Evolutionary conservation across 2,113 vertebrate species (phyloP).

Genomic region (Dasypus novemcinctus): DNA sequence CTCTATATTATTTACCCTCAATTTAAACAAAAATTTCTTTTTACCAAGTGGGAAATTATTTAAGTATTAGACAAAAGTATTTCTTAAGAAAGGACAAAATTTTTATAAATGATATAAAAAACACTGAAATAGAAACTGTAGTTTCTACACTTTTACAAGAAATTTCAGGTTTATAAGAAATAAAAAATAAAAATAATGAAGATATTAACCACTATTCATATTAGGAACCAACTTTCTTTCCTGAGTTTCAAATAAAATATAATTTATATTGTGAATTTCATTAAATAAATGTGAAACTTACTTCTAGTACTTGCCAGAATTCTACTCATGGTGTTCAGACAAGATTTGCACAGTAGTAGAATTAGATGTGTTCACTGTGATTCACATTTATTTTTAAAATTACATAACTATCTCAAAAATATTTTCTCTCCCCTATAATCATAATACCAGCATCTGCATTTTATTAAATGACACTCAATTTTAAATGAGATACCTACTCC

Average conservation of each 20-base stretch:
- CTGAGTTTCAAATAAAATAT: neutral
- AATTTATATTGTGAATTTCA: neutral
- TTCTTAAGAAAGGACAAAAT: neutral
- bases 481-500: neutral
- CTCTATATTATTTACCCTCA: neutral
- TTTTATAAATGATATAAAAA: neutral
- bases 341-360: neutral
- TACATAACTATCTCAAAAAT: neutral
- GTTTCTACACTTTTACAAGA: neutral
- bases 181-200: neutral
- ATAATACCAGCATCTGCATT: neutral
- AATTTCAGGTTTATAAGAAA: neutral
- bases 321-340: neutral
- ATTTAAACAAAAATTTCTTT: neutral
- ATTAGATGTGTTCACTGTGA: neutral
- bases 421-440: neutral
- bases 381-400: neutral
- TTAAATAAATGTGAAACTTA: conserved; percentile 12
- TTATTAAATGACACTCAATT: neutral
- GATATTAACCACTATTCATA: neutral
- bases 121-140: neutral
- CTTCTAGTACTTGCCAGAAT: neutral
- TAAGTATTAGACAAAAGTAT: neutral
- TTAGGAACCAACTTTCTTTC: neutral
- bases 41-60: neutral